A percentile compares a stretch with the other conserved stretches of the same genome.
These are phyloP conservation scores for Microcebus jonahi DNA, from an alignment of 2,113 vertebrate genomes.

Conservation along the genomic window DNA sequence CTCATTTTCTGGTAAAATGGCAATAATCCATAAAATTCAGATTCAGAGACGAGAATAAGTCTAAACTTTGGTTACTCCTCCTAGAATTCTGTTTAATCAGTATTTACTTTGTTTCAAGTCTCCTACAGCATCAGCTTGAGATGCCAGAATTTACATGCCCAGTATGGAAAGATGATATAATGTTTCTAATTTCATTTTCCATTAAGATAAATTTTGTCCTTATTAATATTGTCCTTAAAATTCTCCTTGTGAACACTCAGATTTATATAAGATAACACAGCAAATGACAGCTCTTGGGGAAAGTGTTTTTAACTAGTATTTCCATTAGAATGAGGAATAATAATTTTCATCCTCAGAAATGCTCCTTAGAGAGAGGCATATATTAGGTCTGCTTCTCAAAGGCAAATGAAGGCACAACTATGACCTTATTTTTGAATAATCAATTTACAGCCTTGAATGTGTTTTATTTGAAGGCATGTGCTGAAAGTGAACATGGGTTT, in stretches of 20 bases:
- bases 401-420: not conserved
- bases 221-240: not conserved
- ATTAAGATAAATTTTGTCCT: not conserved
- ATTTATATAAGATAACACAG: not conserved
- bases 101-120: conserved; percentile 19
- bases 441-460: not conserved
- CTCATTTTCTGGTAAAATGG: not conserved
- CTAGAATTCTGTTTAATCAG: not conserved
- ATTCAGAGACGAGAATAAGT: not conserved
- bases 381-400: not conserved
- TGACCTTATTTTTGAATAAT: conserved; percentile 14
- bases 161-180: not conserved
- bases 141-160: not conserved
- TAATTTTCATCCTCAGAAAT: not conserved
- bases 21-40: not conserved
- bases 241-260: not conserved
- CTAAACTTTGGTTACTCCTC: not conserved
- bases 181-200: conserved; percentile 14
- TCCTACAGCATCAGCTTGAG: not conserved
- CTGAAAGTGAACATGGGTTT: not conserved
- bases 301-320: not conserved
- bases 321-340: not conserved
- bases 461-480: not conserved
- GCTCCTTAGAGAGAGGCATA: not conserved
- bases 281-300: not conserved